A percentile compares a stretch with the other conserved stretches of the same genome.
These are phyloP conservation scores for Carollia perspicillata DNA, from an alignment of 2,113 vertebrate genomes.

Conservation along the genomic window DNA sequence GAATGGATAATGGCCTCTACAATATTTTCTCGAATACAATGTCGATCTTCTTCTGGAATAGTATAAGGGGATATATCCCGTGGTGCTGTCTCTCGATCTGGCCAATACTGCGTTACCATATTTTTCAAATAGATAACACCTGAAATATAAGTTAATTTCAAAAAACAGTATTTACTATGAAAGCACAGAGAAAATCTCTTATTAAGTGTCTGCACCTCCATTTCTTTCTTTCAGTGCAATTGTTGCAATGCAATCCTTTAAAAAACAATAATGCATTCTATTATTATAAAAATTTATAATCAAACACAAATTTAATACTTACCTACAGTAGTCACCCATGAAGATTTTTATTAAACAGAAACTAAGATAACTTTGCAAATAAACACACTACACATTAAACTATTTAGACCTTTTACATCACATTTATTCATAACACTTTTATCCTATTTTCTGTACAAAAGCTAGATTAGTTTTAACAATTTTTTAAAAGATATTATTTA, in stretches of 20 bases:
- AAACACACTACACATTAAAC: background rate
- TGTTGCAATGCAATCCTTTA: background rate
- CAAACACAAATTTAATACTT: constrained; percentile 12
- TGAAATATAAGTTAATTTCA: constrained; percentile 73
- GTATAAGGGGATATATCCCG: constrained; percentile 92
- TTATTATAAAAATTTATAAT: constrained; percentile 30
- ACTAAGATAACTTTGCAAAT: background rate
- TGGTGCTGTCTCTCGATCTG: constrained; percentile 89
- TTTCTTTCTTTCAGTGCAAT: background rate
- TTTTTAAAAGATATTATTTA: too few relatives aligned
- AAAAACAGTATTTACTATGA: constrained; percentile 46
- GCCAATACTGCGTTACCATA: constrained; percentile 99
- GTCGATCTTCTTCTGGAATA: constrained; percentile 96
- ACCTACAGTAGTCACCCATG: background rate
- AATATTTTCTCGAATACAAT: constrained; percentile 96
- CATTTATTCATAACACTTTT: background rate
- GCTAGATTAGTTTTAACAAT: background rate
- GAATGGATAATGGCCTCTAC: constrained; percentile 99
- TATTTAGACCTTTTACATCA: background rate
- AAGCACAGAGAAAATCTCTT: background rate
- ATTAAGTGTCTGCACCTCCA: background rate
- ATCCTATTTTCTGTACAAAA: background rate
- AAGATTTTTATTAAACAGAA: background rate
- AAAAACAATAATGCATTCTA: background rate
- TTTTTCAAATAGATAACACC: constrained; percentile 99